Evolutionary conservation across 2,888 invertebrate genomes (phyloP), one percentile per base, ranked within the genome.

Genomic region (Drosophila paranaensis): DNA sequence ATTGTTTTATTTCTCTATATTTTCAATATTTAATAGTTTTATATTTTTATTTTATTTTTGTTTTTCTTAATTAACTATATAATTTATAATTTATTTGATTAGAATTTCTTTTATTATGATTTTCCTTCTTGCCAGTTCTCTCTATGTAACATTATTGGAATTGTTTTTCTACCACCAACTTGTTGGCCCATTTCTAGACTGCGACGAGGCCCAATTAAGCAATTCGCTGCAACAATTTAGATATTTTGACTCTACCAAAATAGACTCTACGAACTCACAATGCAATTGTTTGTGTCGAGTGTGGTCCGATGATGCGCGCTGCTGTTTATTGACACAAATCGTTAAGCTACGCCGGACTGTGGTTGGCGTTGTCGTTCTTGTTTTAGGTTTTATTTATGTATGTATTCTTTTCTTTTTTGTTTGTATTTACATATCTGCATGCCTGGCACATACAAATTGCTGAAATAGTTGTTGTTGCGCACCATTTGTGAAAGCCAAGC

Each of bases 401-500:
- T 20, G 25, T 37, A 20, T 37, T 20, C 35, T 46, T 40, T 13
- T 20, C 25, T 37, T 35, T 37, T 20, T 35, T 20, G 37, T 35
- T 35, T 50, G n/a, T 57, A 64, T 61, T 63, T 64, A n/a, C n/a
- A n/a, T n/a, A 67, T 88, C 61, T 79, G 77, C 86, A 82, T 88
- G 87, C 89, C 58, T 33, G 64, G 68, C 82, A 86, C 46, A 77
- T 51, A 54, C n/a, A 40, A 51, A 35, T 51, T 35, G 35, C 4
- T 35, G n/a, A 77, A 60, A 54, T 55, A 63, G 74, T 61, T 65
- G 58, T 56, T 65, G 51, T 33, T 33, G 33, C 51, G 46, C 60
- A 68, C 69, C 61, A 71, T 87, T 76, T 88, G 89, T 86, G 82
- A 88, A 86, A 86, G 82, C 89, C 83, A 86, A 86, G 82, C 89